Evolutionary conservation across 2,797 vertebrate genomes (phyloP).

Genomic region (Microctenopoma lineatum): DNA sequence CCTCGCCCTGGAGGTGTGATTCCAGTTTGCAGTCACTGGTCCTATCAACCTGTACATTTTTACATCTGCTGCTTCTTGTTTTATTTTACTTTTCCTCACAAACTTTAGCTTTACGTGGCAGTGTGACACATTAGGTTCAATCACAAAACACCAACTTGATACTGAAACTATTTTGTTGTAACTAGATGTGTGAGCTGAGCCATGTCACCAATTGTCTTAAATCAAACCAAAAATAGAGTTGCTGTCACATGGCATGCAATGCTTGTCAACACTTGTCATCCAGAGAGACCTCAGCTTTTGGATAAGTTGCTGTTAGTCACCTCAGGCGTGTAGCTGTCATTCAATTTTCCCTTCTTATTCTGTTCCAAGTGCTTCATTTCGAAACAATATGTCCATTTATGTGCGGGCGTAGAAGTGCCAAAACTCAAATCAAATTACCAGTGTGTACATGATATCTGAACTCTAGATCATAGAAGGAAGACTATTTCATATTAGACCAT

Average conservation of each 20-base stretch:
- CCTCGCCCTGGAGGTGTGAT: too few relatives aligned
- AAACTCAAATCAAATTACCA: constrained; percentile 22
- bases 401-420: background rate
- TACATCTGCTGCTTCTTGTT: too few relatives aligned
- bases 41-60: too few relatives aligned
- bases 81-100: too few relatives aligned
- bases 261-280: constrained; percentile 41
- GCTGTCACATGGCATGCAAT: constrained; percentile 15
- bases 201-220: constrained; percentile 17
- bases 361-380: constrained; percentile 6
- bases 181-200: constrained; percentile 8
- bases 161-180: constrained; percentile 15
- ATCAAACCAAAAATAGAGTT: constrained; percentile 21
- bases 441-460: constrained; percentile 2
- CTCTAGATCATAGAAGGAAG: background rate
- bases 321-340: constrained; percentile 29
- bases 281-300: constrained; percentile 9
- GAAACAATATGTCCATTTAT: constrained; percentile 23
- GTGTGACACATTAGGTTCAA: constrained; percentile 13
- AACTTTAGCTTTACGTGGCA: background rate
- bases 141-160: background rate
- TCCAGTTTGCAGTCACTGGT: too few relatives aligned
- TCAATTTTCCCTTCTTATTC: constrained; percentile 11
- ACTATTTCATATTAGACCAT: constrained; percentile 9
- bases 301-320: constrained; percentile 25